Evolutionary conservation across 2,888 invertebrate species (phyloP).

Genomic region (Cristatella mucedo): DNA sequence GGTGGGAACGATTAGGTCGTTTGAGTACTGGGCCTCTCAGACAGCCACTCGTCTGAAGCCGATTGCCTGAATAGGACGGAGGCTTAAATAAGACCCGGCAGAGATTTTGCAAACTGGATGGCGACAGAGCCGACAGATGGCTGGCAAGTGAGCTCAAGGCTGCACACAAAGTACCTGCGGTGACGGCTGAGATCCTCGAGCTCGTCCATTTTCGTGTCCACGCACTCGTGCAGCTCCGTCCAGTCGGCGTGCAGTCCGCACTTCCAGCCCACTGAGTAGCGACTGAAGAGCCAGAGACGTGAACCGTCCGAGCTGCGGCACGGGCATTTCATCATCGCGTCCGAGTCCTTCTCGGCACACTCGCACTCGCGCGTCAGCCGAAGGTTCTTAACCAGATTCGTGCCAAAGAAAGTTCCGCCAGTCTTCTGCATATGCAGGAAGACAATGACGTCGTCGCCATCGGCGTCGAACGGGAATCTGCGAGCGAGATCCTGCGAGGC

Average conservation of each 20-base stretch:
- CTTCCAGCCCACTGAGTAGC: conserved; percentile 23
- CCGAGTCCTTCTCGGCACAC: background rate
- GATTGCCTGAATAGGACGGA: too few relatives aligned
- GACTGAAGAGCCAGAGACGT: conserved; percentile 4
- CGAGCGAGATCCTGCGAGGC: too few relatives aligned
- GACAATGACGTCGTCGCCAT: conserved; percentile 95
- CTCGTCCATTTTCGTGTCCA: conserved; percentile 69
- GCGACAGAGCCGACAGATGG: too few relatives aligned
- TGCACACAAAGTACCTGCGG: conserved; percentile 45
- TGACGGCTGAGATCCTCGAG: conserved; percentile 66
- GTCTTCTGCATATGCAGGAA: conserved; percentile 98
- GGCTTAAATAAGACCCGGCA: too few relatives aligned
- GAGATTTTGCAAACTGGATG: too few relatives aligned
- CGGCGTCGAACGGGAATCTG: too few relatives aligned
- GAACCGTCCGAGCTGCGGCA: conserved; percentile 2
- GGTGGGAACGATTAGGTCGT: too few relatives aligned
- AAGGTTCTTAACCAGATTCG: conserved; percentile 84
- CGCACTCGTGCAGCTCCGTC: conserved; percentile 58
- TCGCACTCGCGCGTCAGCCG: background rate
- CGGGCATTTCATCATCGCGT: conserved; percentile 1
- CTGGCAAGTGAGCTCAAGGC: too few relatives aligned
- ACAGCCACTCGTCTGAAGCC: too few relatives aligned
- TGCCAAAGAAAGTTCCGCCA: conserved; percentile 88
- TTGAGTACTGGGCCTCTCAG: too few relatives aligned
- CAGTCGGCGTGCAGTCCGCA: conserved; percentile 96